These are phyloP conservation scores for Coilia nasus DNA, from an alignment of 2,797 vertebrate species.

Conservation along the genomic window DNA sequence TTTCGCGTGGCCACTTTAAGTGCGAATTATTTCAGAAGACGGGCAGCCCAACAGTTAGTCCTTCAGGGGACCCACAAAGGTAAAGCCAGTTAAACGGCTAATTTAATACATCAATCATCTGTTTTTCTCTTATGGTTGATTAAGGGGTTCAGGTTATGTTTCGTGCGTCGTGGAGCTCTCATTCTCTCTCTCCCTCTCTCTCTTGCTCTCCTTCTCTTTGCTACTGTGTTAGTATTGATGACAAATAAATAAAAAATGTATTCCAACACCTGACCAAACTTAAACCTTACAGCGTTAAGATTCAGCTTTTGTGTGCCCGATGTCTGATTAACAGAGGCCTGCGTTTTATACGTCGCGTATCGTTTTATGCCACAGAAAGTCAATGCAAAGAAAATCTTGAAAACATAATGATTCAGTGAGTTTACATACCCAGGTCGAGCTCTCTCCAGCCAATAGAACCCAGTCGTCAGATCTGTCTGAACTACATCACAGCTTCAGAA, in stretches of 20 bases:
- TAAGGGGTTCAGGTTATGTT: neutral
- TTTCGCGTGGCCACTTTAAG: neutral
- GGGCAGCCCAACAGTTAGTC: conserved; percentile 47
- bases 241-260: neutral
- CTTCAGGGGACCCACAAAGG: neutral
- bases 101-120: neutral
- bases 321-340: neutral
- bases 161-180: neutral
- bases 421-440: neutral
- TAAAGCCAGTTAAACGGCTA: neutral
- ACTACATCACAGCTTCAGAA: neutral
- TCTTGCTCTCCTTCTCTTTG: neutral
- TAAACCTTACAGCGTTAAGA: neutral
- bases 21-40: conserved; percentile 55
- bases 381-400: neutral
- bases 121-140: neutral
- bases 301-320: neutral
- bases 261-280: neutral
- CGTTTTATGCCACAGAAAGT: neutral
- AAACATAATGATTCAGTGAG: neutral
- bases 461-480: neutral
- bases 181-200: neutral
- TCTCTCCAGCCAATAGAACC: neutral
- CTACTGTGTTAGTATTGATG: neutral
- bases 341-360: neutral